Evolutionary conservation across 2,888 invertebrate species (phyloP).

Genomic region (Stomorhina lunata): DNA sequence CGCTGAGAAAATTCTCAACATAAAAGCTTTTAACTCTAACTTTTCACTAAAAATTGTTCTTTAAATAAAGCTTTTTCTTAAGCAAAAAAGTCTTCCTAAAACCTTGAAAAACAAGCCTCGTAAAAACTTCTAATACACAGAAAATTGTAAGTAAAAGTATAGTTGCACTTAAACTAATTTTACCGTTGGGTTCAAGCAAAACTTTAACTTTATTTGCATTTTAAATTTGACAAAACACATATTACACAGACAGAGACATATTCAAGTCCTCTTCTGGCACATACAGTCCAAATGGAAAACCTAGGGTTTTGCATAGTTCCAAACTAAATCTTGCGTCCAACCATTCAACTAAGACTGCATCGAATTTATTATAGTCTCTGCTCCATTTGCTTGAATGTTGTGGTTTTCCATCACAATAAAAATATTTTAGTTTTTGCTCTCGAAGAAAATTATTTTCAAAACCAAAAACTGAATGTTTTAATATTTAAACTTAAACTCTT

Average conservation of each 20-base stretch:
- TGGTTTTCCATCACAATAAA: slow-evolving; percentile 18
- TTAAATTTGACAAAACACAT: slow-evolving; percentile 54
- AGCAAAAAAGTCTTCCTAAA: background rate
- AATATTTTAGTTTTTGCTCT: slow-evolving; percentile 21
- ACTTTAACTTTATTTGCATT: slow-evolving; percentile 62
- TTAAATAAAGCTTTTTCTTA: too few species aligned
- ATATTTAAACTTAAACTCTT: slow-evolving; percentile 15
- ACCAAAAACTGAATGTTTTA: background rate
- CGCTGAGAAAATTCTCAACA: too few species aligned
- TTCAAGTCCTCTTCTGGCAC: background rate
- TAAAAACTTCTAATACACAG: background rate
- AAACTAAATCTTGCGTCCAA: background rate
- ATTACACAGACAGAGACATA: background rate
- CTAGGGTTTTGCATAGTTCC: background rate
- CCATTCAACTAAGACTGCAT: slow-evolving; percentile 5
- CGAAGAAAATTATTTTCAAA: slow-evolving; percentile 17
- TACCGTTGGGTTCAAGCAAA: slow-evolving; percentile 53
- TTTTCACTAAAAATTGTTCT: too few species aligned
- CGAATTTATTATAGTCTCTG: slow-evolving; percentile 42
- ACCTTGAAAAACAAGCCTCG: background rate
- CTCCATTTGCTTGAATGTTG: slow-evolving; percentile 42
- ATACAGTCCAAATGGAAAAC: background rate
- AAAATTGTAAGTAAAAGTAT: slow-evolving; percentile 28
- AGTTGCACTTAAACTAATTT: slow-evolving; percentile 60
- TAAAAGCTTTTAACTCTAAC: too few species aligned